phyloP scores from a whole-genome alignment of 2,888 invertebrate genomes.

The Microctonus aethiopoides region DNA sequence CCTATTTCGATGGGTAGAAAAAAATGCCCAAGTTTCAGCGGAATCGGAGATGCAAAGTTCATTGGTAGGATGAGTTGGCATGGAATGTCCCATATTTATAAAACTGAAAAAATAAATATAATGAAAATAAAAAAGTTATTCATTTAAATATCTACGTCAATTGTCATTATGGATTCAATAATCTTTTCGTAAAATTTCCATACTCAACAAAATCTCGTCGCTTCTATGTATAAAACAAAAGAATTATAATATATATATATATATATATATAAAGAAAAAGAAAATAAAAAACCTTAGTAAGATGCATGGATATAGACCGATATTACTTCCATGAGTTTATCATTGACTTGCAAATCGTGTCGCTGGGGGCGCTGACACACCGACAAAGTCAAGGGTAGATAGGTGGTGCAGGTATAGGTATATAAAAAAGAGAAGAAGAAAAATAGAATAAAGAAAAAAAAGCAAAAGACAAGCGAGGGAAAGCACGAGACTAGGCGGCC shows the following conservation, averaged over 20 bases:
- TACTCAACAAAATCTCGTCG: not conserved
- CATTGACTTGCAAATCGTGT: constrained; percentile 52
- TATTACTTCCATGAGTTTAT: constrained; percentile 46
- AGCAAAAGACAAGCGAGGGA: not conserved
- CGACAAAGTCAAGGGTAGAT: constrained; percentile 36
- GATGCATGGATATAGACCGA: constrained; percentile 51
- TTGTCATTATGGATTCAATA: not conserved
- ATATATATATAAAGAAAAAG: not conserved
- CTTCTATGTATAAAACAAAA: not conserved
- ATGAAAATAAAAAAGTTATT: too few relatives aligned
- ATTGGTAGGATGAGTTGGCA: too few relatives aligned
- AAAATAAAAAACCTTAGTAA: constrained; percentile 19
- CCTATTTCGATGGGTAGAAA: too few relatives aligned
- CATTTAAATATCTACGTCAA: constrained; percentile 4
- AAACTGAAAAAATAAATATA: too few relatives aligned
- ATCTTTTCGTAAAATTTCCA: not conserved
- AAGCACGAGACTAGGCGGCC: constrained; percentile 13
- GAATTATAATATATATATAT: not conserved
- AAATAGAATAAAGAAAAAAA: constrained; percentile 16
- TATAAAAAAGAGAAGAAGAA: constrained; percentile 8
- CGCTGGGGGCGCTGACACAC: not conserved
- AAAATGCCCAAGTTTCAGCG: too few relatives aligned
- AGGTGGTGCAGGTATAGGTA: too few relatives aligned
- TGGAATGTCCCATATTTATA: too few relatives aligned
- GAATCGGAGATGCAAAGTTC: too few relatives aligned